Percentiles rank a stretch among this genome's conserved stretches.
phyloP scores from a whole-genome alignment of 2,113 vertebrate species.

The Addax nasomaculatus region DNA sequence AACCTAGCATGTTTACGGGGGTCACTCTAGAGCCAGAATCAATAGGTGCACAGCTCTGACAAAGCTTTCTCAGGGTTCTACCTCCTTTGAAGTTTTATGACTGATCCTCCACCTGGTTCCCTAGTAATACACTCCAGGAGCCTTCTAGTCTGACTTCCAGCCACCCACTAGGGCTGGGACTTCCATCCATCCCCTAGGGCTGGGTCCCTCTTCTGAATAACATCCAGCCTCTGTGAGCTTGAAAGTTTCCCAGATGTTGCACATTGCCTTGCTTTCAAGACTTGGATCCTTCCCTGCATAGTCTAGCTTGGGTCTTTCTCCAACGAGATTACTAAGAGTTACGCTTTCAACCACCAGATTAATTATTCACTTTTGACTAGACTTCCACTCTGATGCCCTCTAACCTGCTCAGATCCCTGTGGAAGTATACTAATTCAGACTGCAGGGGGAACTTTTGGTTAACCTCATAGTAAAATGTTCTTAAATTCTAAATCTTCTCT shows the following conservation, averaged over 20 bases:
- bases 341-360: neutral
- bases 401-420: neutral
- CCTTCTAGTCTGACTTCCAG: neutral
- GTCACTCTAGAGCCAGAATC: neutral
- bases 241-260: neutral
- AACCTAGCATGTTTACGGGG: neutral
- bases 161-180: neutral
- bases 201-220: neutral
- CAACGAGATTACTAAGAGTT: neutral
- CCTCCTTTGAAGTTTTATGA: neutral
- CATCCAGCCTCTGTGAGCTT: neutral
- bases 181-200: neutral
- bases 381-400: neutral
- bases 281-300: neutral
- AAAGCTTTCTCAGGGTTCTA: neutral
- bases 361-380: neutral
- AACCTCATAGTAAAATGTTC: neutral
- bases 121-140: neutral
- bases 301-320: neutral
- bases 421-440: neutral
- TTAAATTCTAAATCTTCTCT: neutral
- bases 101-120: neutral
- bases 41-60: neutral
- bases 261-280: neutral
- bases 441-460: neutral